Conservation (phyloP, 1,140 invertebrate genomes). For the Bombus sibiricus region DNA sequence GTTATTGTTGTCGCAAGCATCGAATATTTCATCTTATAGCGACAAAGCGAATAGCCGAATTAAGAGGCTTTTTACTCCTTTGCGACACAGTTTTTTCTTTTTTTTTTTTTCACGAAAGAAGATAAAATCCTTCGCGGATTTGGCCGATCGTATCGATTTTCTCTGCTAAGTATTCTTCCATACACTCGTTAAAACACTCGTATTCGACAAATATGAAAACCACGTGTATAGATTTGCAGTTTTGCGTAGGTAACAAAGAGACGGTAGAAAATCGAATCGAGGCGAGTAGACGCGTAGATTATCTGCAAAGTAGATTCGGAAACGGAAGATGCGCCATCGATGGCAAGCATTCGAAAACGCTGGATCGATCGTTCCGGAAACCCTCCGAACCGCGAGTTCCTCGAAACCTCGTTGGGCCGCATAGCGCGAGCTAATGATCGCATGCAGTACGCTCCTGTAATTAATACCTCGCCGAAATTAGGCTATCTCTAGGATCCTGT, state of each 20-base stretch:
- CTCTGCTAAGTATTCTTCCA: fast-evolving
- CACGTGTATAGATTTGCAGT: too few species aligned
- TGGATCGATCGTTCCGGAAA: conserved; percentile 55
- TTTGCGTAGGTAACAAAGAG: fast-evolving
- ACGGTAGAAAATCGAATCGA: neutral
- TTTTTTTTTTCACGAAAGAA: neutral
- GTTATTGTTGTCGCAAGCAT: too few species aligned
- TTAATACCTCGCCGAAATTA: conserved; percentile 30
- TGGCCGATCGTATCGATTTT: too few species aligned
- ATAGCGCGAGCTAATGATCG: conserved; percentile 42
- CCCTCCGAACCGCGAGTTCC: conserved; percentile 24
- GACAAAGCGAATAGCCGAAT: neutral
- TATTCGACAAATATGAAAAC: fast-evolving
- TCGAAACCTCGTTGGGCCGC: conserved; percentile 11
- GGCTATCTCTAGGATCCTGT: neutral
- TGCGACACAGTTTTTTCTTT: neutral
- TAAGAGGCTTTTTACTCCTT: neutral
- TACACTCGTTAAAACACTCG: neutral
- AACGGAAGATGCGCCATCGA: neutral
- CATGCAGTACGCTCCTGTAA: conserved; percentile 34
- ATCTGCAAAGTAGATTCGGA: neutral
- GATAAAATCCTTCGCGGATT: neutral
- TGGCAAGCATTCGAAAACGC: conserved; percentile 33
- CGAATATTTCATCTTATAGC: neutral
- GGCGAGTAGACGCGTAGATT: too few species aligned